Percentiles rank a stretch among this genome's conserved stretches.
Conservation (phyloP, 2,888 invertebrate species). For the Cactoblastis cactorum region DNA sequence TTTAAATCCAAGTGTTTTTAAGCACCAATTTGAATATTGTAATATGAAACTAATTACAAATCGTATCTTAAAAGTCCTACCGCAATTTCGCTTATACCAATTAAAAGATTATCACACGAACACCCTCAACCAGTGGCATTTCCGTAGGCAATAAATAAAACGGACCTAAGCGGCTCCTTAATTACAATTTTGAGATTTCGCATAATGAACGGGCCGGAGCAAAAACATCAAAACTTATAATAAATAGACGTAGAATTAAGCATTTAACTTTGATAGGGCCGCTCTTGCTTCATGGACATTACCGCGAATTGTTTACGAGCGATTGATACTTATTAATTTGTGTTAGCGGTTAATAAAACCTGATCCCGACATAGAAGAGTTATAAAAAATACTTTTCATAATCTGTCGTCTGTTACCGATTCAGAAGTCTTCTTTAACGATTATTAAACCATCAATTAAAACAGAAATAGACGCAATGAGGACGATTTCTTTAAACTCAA, state of each 20-base stretch:
- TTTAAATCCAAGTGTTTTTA: neutral
- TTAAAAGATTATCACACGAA: constrained; percentile 35
- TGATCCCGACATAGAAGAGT: constrained; percentile 8
- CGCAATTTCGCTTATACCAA: constrained; percentile 9
- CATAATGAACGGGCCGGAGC: constrained; percentile 40
- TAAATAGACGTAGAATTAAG: constrained; percentile 26
- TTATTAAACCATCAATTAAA: neutral
- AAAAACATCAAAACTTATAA: constrained; percentile 41
- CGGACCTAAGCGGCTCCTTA: constrained; percentile 31
- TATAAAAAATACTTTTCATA: neutral
- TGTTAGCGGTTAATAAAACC: constrained; percentile 14
- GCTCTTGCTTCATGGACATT: constrained; percentile 21
- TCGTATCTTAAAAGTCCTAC: neutral
- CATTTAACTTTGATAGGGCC: constrained; percentile 36
- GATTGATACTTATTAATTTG: constrained; percentile 32
- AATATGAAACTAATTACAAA: constrained; percentile 1
- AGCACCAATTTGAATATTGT: neutral
- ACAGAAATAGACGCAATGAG: neutral
- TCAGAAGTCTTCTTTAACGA: neutral
- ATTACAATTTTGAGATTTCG: constrained; percentile 43
- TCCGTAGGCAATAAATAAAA: constrained; percentile 40
- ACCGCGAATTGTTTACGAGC: constrained; percentile 26
- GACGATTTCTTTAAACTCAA: neutral
- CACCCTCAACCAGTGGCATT: constrained; percentile 44
- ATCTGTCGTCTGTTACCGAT: neutral